Evolutionary conservation across 37 sponge, comb jelly and placozoan genomes (phyloP).

Genomic region (Petrosia ficiformis): DNA sequence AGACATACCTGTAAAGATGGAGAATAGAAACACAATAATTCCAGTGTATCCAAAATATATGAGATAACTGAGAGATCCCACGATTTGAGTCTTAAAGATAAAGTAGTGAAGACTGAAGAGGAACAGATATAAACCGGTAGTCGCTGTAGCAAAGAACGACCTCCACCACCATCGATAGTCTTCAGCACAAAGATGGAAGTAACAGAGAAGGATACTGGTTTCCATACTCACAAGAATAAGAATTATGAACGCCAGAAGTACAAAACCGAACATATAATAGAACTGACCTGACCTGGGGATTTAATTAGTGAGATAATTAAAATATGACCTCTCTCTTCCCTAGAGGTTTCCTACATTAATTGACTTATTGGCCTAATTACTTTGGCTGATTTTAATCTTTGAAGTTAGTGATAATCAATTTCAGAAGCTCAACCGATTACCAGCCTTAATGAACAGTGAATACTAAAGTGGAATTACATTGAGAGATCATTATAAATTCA

Average conservation of each 20-base stretch:
- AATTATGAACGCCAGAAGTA: slow-evolving; percentile 88
- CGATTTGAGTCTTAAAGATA: slow-evolving; percentile 78
- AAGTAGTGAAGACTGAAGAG: slow-evolving; percentile 89
- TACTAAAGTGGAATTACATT: too few species aligned
- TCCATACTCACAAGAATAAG: slow-evolving; percentile 86
- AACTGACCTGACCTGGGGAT: slow-evolving; percentile 86
- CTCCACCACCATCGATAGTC: slow-evolving; percentile 99
- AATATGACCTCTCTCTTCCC: too few species aligned
- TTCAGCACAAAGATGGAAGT: slow-evolving; percentile 99
- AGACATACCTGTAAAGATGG: slow-evolving; percentile 81
- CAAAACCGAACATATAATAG: slow-evolving; percentile 99
- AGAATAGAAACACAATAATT: slow-evolving; percentile 87
- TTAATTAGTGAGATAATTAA: not conserved
- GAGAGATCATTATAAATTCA: not conserved
- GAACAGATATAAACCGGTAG: slow-evolving; percentile 80
- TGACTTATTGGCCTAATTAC: too few species aligned
- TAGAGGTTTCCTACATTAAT: too few species aligned
- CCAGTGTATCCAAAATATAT: slow-evolving; percentile 97
- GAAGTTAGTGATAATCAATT: too few species aligned
- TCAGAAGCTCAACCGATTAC: too few species aligned
- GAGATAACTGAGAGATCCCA: slow-evolving; percentile 70
- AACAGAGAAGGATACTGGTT: slow-evolving; percentile 92
- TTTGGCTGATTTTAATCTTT: too few species aligned
- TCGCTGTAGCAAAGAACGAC: slow-evolving; percentile 90
- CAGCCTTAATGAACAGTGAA: too few species aligned